Evolutionary conservation across 2,888 invertebrate species (phyloP).

Genomic region (Drosophila suboccidentalis): DNA sequence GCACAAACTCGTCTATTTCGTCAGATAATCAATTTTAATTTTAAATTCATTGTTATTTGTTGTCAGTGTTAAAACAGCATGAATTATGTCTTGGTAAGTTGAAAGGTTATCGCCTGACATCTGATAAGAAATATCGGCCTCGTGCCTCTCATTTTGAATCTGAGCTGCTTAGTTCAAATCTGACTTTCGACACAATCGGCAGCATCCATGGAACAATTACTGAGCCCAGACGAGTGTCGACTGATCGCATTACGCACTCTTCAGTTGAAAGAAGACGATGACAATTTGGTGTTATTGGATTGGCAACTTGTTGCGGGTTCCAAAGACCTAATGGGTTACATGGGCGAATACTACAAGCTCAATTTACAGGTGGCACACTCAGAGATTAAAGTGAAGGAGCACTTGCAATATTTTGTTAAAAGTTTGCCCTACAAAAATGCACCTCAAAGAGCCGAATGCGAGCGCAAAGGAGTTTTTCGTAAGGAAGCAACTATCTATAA

Average conservation of each 20-base stretch:
- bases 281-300: constrained; percentile 47
- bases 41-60: neutral
- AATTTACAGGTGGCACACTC: constrained; percentile 41
- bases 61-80: neutral
- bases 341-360: constrained; percentile 83
- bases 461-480: constrained; percentile 77
- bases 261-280: constrained; percentile 33
- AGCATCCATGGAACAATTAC: constrained; percentile 43
- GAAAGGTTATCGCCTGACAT: neutral
- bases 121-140: neutral
- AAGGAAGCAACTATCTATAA: constrained; percentile 76
- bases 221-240: constrained; percentile 66
- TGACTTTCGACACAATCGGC: constrained; percentile 1
- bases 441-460: constrained; percentile 69
- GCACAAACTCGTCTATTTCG: neutral
- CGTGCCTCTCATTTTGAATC: neutral
- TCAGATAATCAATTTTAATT: neutral
- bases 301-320: constrained; percentile 60
- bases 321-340: constrained; percentile 78
- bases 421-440: constrained; percentile 76
- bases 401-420: constrained; percentile 77
- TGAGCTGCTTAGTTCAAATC: constrained; percentile 20
- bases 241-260: constrained; percentile 68
- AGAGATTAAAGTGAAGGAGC: neutral
- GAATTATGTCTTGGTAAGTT: neutral